These are phyloP conservation scores for Circaetus cinerascens DNA, from an alignment of 2,113 vertebrate genomes.

Conservation along the genomic window DNA sequence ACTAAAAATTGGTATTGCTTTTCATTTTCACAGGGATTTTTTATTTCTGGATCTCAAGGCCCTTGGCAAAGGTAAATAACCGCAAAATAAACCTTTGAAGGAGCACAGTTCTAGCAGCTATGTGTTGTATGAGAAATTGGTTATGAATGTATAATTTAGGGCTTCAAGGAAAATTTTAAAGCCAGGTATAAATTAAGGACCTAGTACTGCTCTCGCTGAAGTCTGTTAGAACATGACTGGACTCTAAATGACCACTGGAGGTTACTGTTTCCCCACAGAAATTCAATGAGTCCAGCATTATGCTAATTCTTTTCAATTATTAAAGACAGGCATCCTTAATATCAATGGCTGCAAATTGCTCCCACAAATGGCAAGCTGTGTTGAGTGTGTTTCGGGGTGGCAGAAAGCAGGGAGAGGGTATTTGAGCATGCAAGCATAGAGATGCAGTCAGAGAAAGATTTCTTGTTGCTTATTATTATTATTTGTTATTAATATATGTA, in stretches of 20 bases:
- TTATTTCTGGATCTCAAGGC: neutral
- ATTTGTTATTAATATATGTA: neutral
- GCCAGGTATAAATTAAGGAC: conserved; percentile 10
- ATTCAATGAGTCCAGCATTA: neutral
- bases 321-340: neutral
- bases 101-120: neutral
- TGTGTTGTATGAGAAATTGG: neutral
- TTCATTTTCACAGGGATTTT: neutral
- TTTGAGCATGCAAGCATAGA: neutral
- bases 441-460: neutral
- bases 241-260: conserved; percentile 44
- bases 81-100: conserved; percentile 23
- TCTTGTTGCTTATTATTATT: neutral
- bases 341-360: neutral
- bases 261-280: conserved; percentile 39
- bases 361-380: neutral
- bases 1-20: neutral
- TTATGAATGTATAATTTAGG: conserved; percentile 36
- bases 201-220: neutral
- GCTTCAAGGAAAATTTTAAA: conserved; percentile 34
- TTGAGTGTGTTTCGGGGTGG: neutral
- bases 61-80: conserved; percentile 13
- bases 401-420: neutral
- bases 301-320: conserved; percentile 33
- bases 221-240: conserved; percentile 27